A percentile compares a stretch with the other conserved stretches of the same genome.
phyloP scores from a whole-genome alignment of 2,888 invertebrate species.

The Apotomis turbidana region DNA sequence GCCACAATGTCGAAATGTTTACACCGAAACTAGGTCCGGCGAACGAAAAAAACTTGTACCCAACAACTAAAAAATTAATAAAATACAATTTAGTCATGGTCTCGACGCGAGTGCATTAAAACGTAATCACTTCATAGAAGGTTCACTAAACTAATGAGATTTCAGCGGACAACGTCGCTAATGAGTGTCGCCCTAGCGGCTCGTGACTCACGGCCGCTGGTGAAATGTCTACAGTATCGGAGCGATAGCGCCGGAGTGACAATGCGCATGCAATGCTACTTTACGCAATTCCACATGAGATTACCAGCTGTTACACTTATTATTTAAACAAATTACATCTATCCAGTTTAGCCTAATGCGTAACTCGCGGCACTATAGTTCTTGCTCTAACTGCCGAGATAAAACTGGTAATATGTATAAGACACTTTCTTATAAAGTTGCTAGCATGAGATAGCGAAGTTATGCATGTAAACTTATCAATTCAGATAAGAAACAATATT shows the following conservation, averaged over 20 bases:
- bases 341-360: slow-evolving; percentile 26
- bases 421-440: slow-evolving; percentile 71
- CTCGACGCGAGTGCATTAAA: slow-evolving; percentile 68
- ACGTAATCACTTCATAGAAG: slow-evolving; percentile 80
- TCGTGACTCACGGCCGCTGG: slow-evolving; percentile 76
- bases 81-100: slow-evolving; percentile 63
- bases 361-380: slow-evolving; percentile 59
- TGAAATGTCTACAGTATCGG: slow-evolving; percentile 62
- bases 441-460: slow-evolving; percentile 69
- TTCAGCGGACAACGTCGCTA: slow-evolving; percentile 75
- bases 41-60: slow-evolving; percentile 60
- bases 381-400: slow-evolving; percentile 63
- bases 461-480: slow-evolving; percentile 79
- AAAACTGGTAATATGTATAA: slow-evolving; percentile 67
- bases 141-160: slow-evolving; percentile 81
- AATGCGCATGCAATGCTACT: slow-evolving; percentile 48
- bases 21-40: slow-evolving; percentile 38
- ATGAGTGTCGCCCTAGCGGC: slow-evolving; percentile 70
- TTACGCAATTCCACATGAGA: slow-evolving; percentile 55
- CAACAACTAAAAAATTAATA: slow-evolving; percentile 59
- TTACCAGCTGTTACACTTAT: slow-evolving; percentile 48
- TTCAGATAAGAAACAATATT: slow-evolving; percentile 76
- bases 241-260: slow-evolving; percentile 42
- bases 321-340: slow-evolving; percentile 23
- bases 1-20: slow-evolving; percentile 47